Conservation (phyloP, 2,797 vertebrate species). For the Neoniphon sammara region DNA sequence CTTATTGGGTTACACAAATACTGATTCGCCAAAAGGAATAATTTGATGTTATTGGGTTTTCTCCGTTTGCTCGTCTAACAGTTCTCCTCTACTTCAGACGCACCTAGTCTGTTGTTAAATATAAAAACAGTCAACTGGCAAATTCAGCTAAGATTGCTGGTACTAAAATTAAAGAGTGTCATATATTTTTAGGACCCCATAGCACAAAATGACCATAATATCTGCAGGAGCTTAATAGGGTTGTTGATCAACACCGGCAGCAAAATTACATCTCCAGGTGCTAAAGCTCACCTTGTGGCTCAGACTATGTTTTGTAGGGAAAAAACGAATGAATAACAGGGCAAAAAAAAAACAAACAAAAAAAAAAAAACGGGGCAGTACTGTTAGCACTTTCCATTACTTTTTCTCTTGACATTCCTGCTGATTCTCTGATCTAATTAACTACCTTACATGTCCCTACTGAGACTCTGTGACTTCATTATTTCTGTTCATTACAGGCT, state of each 20-base stretch:
- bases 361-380: too few relatives aligned
- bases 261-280: constrained; percentile 7
- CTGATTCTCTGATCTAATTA: too few relatives aligned
- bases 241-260: constrained; percentile 29
- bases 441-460: too few relatives aligned
- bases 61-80: constrained; percentile 38
- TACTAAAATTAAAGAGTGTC: too few relatives aligned
- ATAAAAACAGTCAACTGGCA: not conserved
- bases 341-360: too few relatives aligned
- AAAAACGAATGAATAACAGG: too few relatives aligned
- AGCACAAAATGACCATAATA: constrained; percentile 1
- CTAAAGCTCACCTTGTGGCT: constrained; percentile 9
- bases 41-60: constrained; percentile 53
- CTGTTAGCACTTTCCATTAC: too few relatives aligned
- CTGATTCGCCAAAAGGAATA: constrained; percentile 60
- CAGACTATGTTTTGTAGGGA: not conserved
- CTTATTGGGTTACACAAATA: constrained; percentile 69
- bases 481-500: too few relatives aligned
- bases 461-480: too few relatives aligned
- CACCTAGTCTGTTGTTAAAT: constrained; percentile 9
- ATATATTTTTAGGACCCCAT: too few relatives aligned
- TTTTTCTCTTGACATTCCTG: too few relatives aligned
- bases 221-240: constrained; percentile 10
- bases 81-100: constrained; percentile 24
- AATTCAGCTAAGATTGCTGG: too few relatives aligned